Evolutionary conservation across 92 coral and sea anemone genomes (phyloP).

Genomic region (Phenganax marumi): DNA sequence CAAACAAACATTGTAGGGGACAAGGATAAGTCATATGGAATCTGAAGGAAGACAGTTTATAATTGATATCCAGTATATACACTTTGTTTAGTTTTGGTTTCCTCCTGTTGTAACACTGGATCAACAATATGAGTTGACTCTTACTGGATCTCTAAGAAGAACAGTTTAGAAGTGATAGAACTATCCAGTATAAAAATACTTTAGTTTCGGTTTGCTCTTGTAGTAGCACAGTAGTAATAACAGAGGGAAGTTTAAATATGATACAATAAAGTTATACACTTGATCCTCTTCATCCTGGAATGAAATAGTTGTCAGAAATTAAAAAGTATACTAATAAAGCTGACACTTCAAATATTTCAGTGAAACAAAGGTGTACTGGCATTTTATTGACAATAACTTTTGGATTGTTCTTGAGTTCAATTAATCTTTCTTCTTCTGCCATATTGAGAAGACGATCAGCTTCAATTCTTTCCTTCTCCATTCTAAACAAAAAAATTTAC

Average conservation of each 20-base stretch:
- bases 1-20: neutral
- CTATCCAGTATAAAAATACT: too few relatives aligned
- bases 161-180: too few relatives aligned
- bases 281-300: slow-evolving; percentile 30
- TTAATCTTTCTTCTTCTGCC: slow-evolving; percentile 86
- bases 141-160: too few relatives aligned
- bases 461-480: slow-evolving; percentile 82
- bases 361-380: neutral
- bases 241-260: too few relatives aligned
- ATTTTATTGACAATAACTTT: slow-evolving; percentile 80
- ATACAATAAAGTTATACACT: slow-evolving; percentile 12
- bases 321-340: neutral
- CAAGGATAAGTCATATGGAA: too few relatives aligned
- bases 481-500: slow-evolving; percentile 45
- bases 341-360: neutral
- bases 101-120: too few relatives aligned
- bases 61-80: too few relatives aligned
- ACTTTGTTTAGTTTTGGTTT: too few relatives aligned
- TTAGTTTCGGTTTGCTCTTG: too few relatives aligned
- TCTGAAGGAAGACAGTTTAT: too few relatives aligned
- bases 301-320: neutral
- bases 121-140: too few relatives aligned
- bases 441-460: slow-evolving; percentile 70
- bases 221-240: too few relatives aligned
- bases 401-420: slow-evolving; percentile 69